phyloP scores from a whole-genome alignment of 2,888 invertebrate species.

The Tortrix viridana region DNA sequence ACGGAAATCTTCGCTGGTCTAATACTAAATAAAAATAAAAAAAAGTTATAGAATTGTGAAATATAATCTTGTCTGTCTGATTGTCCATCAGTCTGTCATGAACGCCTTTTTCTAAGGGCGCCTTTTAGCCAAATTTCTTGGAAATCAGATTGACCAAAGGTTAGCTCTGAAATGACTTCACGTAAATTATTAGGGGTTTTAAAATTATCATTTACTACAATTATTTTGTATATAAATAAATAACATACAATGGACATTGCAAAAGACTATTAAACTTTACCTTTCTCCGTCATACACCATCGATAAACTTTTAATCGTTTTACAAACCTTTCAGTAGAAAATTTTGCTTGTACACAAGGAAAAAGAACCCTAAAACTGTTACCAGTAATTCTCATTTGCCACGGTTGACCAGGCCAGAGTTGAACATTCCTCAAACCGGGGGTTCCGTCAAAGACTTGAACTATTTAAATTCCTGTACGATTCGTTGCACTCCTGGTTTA shows the following conservation, averaged over 20 bases:
- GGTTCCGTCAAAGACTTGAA: conserved; percentile 65
- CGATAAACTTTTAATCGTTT: conserved; percentile 36
- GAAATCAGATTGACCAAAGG: no score
- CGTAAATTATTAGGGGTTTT: no score
- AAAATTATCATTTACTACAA: no score
- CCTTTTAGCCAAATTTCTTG: no score
- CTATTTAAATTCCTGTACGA: conserved; percentile 83
- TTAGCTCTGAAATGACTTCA: no score
- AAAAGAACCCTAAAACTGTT: conserved; percentile 14
- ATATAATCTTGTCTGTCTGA: no score
- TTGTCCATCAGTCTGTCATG: no score
- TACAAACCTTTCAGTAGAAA: conserved; percentile 17
- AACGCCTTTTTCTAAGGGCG: no score
- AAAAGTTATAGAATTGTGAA: no score
- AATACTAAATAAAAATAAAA: no score
- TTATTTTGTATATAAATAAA: no score
- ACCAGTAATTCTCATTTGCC: conserved; percentile 17
- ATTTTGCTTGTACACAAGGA: neutral
- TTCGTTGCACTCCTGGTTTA: conserved; percentile 84
- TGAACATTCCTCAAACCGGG: conserved; percentile 41
- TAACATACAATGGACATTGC: no score
- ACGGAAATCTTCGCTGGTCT: neutral
- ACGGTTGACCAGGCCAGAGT: conserved; percentile 26
- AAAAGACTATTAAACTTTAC: neutral
- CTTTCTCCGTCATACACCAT: conserved; percentile 6